A percentile compares a stretch with the other conserved stretches of the same genome.
Conservation (phyloP, 2,888 invertebrate species). For the Calephelis perditalis region DNA sequence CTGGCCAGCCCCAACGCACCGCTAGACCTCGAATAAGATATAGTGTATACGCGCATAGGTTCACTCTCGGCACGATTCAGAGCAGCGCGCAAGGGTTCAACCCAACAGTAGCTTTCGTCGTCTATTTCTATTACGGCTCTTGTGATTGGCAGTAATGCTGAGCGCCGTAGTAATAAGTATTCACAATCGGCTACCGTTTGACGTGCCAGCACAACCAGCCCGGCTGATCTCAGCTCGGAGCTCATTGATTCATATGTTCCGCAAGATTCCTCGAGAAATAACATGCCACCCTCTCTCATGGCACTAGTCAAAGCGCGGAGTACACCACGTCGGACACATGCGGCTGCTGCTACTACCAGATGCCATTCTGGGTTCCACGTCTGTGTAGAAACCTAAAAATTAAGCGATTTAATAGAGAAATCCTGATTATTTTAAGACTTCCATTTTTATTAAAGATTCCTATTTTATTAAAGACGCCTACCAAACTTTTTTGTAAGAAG, state of each 20-base stretch:
- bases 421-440: no score
- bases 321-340: slow-evolving; percentile 62
- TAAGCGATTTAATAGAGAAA: no score
- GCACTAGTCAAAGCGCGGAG: slow-evolving; percentile 68
- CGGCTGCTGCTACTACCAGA: slow-evolving; percentile 74
- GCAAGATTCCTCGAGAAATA: slow-evolving; percentile 84
- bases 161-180: slow-evolving; percentile 83
- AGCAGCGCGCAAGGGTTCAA: slow-evolving; percentile 87
- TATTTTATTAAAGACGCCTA: background rate
- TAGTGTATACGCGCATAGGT: slow-evolving; percentile 81
- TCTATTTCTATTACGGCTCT: slow-evolving; percentile 81
- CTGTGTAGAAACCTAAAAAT: slow-evolving; percentile 41
- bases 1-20: slow-evolving; percentile 94
- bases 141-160: slow-evolving; percentile 55
- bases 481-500: no score
- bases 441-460: no score
- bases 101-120: slow-evolving; percentile 87
- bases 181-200: slow-evolving; percentile 78
- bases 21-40: slow-evolving; percentile 82
- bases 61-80: slow-evolving; percentile 81
- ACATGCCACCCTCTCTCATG: slow-evolving; percentile 83
- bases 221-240: slow-evolving; percentile 49
- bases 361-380: slow-evolving; percentile 84
- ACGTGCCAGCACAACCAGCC: slow-evolving; percentile 46
- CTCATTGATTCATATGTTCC: slow-evolving; percentile 52